A percentile compares a stretch with the other conserved stretches of the same genome.
Conservation (phyloP, 2,113 vertebrate genomes). For the Uria aalge region DNA sequence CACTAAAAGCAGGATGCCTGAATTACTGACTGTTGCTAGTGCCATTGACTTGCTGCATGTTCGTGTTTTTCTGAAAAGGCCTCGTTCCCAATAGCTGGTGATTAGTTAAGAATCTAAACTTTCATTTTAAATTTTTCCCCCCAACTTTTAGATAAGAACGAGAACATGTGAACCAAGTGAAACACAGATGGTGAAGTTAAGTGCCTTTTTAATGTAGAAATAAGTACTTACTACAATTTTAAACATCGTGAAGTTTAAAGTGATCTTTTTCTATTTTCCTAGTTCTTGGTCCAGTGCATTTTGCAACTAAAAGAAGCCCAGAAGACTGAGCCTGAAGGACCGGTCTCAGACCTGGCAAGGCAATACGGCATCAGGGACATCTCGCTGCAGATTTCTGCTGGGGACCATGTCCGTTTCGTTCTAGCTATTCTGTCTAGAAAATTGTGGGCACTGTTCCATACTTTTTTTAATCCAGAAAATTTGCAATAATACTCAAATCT, state of each 20-base stretch:
- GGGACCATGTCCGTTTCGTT: neutral
- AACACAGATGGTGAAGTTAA: neutral
- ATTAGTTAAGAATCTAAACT: neutral
- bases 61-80: neutral
- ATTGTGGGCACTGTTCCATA: neutral
- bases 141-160: neutral
- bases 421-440: neutral
- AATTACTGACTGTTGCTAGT: neutral
- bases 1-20: neutral
- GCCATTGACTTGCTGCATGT: neutral
- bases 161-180: neutral
- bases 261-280: neutral
- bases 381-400: neutral
- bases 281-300: neutral
- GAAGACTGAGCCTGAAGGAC: neutral
- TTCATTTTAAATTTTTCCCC: neutral
- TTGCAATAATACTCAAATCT: neutral
- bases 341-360: neutral
- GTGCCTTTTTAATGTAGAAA: neutral
- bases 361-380: neutral
- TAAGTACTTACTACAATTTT: neutral
- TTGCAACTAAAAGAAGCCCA: neutral
- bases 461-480: neutral
- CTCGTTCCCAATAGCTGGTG: neutral
- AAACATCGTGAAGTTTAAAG: neutral